These are phyloP conservation scores for Pachyseris speciosa DNA, from an alignment of 64 coral and sea anemone species.

Conservation along the genomic window DNA sequence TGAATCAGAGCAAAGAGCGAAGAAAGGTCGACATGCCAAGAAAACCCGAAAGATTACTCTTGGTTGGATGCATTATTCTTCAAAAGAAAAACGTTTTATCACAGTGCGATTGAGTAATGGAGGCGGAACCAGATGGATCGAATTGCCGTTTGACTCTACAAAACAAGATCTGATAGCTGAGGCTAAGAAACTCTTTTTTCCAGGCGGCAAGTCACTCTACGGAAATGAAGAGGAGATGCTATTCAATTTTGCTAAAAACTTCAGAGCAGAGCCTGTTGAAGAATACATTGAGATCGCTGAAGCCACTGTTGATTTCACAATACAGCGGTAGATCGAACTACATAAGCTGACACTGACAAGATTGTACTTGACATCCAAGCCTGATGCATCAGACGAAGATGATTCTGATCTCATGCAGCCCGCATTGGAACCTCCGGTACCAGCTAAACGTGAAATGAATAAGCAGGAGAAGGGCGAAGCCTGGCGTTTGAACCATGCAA, in stretches of 20 bases:
- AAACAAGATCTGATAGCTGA: slow-evolving; percentile 41
- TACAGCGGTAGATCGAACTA: slow-evolving; percentile 50
- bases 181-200: slow-evolving; percentile 46
- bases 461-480: slow-evolving; percentile 29
- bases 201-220: slow-evolving; percentile 8
- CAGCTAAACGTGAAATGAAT: slow-evolving; percentile 10
- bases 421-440: neutral
- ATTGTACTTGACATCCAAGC: slow-evolving; percentile 68
- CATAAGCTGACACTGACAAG: slow-evolving; percentile 54
- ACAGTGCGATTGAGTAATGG: slow-evolving; percentile 61
- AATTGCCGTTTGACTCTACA: neutral
- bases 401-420: slow-evolving; percentile 23
- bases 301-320: slow-evolving; percentile 48
- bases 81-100: slow-evolving; percentile 27
- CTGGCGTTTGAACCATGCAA: too few species aligned
- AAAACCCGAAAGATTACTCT: slow-evolving; percentile 28
- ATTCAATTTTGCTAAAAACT: slow-evolving; percentile 69
- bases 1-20: slow-evolving; percentile 8
- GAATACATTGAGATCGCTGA: neutral
- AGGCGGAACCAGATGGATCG: slow-evolving; percentile 24
- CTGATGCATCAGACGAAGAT: neutral
- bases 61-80: slow-evolving; percentile 64
- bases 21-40: neutral
- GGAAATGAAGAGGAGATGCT: slow-evolving; percentile 42
- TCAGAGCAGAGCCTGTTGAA: slow-evolving; percentile 32